A percentile compares a stretch with the other conserved stretches of the same genome.
phyloP scores from a whole-genome alignment of 2,888 invertebrate genomes.

The Oligia latruncula region DNA sequence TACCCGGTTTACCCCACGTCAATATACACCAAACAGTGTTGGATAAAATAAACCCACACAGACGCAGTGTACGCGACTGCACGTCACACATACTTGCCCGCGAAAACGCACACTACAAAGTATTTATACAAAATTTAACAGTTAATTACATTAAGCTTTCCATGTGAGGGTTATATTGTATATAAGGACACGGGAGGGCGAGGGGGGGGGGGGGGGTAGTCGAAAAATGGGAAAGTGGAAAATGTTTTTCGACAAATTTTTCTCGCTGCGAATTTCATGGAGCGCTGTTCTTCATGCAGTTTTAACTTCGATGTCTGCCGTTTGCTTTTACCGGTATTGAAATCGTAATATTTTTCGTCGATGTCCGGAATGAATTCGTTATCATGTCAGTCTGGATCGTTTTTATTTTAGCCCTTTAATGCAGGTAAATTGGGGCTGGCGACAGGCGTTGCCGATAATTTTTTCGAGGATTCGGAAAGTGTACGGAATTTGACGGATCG shows the following conservation, averaged over 20 bases:
- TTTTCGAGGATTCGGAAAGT: conserved; percentile 29
- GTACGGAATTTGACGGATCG: not conserved
- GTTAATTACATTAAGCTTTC: conserved; percentile 85
- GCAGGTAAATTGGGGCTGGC: conserved; percentile 17
- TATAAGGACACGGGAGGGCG: conserved; percentile 54
- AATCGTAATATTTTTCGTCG: conserved; percentile 57
- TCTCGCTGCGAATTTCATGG: conserved; percentile 63
- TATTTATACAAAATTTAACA: conserved; percentile 85
- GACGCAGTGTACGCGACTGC: conserved; percentile 20
- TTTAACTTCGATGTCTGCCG: conserved; percentile 57
- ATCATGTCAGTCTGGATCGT: conserved; percentile 25
- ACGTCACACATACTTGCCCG: conserved; percentile 53
- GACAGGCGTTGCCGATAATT: conserved; percentile 20
- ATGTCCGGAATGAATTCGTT: conserved; percentile 55
- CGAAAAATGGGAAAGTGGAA: conserved; percentile 71
- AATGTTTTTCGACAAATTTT: conserved; percentile 78
- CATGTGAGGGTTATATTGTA: conserved; percentile 57
- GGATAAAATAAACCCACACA: conserved; percentile 84
- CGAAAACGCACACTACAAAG: conserved; percentile 63
- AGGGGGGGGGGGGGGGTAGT: conserved; percentile 27
- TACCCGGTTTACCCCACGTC: conserved; percentile 72
- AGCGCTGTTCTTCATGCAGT: conserved; percentile 65
- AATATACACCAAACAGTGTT: conserved; percentile 84
- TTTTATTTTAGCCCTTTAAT: conserved; percentile 47
- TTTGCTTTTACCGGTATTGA: conserved; percentile 71